Conservation (phyloP, 2,113 vertebrate genomes). For the Podarcis muralis region DNA sequence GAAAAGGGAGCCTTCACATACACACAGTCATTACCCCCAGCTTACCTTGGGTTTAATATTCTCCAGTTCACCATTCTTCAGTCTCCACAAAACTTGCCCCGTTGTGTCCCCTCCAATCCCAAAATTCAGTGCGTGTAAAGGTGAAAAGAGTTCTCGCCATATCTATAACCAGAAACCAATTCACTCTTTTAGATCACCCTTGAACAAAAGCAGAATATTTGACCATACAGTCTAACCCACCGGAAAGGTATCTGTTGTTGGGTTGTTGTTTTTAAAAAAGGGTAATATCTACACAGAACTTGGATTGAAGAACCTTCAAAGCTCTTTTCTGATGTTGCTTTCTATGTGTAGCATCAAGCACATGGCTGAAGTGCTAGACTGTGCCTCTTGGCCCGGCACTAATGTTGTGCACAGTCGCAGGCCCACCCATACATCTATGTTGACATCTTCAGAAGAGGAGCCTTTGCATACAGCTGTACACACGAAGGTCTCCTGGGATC, state of each 20-base stretch:
- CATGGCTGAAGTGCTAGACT: not conserved
- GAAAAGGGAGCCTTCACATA: not conserved
- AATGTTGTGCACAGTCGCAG: not conserved
- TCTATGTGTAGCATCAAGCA: not conserved
- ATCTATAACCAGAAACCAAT: conserved; percentile 76
- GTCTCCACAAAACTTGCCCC: conserved; percentile 93
- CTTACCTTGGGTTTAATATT: conserved; percentile 95
- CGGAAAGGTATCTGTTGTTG: not conserved
- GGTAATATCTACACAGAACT: not conserved
- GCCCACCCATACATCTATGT: not conserved
- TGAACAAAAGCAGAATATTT: not conserved
- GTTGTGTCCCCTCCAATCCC: conserved; percentile 96
- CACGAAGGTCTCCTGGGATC: too few species aligned
- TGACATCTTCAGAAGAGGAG: not conserved
- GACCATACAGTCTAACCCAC: not conserved
- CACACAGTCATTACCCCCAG: not conserved
- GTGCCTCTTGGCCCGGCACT: not conserved
- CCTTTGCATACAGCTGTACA: too few species aligned
- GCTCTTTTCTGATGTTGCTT: too few species aligned
- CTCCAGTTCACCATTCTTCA: conserved; percentile 96
- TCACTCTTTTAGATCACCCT: not conserved
- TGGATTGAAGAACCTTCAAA: not conserved
- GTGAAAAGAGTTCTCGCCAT: conserved; percentile 95
- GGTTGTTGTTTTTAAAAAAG: not conserved
- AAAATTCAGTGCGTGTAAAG: conserved; percentile 95